phyloP scores from a whole-genome alignment of 2,888 invertebrate species.

The Drosophila barbarae region DNA sequence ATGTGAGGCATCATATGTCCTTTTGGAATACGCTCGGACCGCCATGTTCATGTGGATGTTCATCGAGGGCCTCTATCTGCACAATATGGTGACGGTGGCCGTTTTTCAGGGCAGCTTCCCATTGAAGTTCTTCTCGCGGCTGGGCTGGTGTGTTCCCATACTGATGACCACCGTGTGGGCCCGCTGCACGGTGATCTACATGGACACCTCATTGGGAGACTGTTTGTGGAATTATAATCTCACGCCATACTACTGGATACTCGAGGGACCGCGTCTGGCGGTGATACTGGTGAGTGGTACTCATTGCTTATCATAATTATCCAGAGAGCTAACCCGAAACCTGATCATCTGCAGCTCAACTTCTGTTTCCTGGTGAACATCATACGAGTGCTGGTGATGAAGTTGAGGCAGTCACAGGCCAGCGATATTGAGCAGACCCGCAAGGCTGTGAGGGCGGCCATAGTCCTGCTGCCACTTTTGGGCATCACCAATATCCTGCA shows the following conservation, averaged over 20 bases:
- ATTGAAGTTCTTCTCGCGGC: conserved; percentile 82
- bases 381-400: conserved; percentile 87
- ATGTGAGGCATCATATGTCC: conserved; percentile 88
- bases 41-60: conserved; percentile 99
- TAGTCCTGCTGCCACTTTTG: conserved; percentile 88
- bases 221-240: conserved; percentile 93
- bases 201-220: conserved; percentile 75
- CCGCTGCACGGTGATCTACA: conserved; percentile 82
- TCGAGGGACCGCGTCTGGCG: conserved; percentile 91
- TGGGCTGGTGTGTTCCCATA: conserved; percentile 89
- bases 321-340: neutral
- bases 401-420: conserved; percentile 86
- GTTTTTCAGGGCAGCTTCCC: conserved; percentile 83
- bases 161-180: conserved; percentile 86
- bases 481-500: conserved; percentile 90
- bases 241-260: conserved; percentile 90
- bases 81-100: conserved; percentile 89
- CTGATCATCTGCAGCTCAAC: conserved; percentile 80
- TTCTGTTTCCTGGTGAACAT: conserved; percentile 89
- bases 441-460: conserved; percentile 89
- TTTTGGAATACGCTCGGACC: conserved; percentile 93
- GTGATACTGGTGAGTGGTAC: conserved; percentile 86
- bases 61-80: conserved; percentile 93
- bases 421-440: conserved; percentile 88
- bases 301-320: neutral